phyloP scores from a whole-genome alignment of 2,888 invertebrate genomes.

The Chymomyza procnemis region DNA sequence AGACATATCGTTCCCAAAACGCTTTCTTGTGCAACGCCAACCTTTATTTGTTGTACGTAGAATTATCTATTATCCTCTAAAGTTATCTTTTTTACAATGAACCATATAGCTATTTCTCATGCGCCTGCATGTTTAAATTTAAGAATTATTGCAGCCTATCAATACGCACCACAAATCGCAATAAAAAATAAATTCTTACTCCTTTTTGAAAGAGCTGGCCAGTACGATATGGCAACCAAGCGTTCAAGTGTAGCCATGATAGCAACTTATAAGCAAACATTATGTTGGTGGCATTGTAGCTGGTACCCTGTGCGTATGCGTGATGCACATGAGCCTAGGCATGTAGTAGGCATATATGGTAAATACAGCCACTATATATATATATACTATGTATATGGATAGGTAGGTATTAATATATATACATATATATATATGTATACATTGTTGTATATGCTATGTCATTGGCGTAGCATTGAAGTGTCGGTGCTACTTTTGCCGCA shows the following conservation, averaged over 20 bases:
- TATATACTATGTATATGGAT: background rate
- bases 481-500: constrained; percentile 70
- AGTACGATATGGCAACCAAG: no score
- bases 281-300: background rate
- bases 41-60: no score
- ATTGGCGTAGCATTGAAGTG: constrained; percentile 44
- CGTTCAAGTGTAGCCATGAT: constrained; percentile 56
- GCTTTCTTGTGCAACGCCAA: no score
- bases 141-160: no score
- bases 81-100: no score
- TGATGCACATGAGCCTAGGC: constrained; percentile 13
- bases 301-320: background rate
- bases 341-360: background rate
- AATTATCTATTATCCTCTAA: no score
- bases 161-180: no score
- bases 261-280: constrained; percentile 32
- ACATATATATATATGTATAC: constrained; percentile 16
- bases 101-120: no score
- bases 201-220: no score
- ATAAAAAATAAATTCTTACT: no score
- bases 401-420: constrained; percentile 7
- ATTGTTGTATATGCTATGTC: background rate
- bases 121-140: no score
- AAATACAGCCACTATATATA: background rate
- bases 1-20: no score